These are phyloP conservation scores for Drosophila demipolita DNA, from an alignment of 2,888 invertebrate genomes.

Conservation along the genomic window DNA sequence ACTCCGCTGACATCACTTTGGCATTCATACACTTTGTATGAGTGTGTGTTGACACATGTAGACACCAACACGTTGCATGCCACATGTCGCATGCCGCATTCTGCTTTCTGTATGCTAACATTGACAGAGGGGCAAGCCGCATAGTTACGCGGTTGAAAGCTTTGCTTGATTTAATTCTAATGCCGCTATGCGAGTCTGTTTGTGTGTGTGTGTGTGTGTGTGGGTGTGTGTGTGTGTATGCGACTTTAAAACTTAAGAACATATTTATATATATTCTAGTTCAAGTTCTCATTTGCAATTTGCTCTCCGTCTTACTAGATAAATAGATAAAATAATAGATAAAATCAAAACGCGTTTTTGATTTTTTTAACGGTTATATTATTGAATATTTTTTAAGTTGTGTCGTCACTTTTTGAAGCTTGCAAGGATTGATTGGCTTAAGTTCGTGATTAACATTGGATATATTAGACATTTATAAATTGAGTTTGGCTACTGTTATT, in stretches of 20 bases:
- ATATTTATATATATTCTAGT: slow-evolving; percentile 63
- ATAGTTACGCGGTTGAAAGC: slow-evolving; percentile 61
- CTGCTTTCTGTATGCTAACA: slow-evolving; percentile 15
- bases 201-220: slow-evolving; percentile 3
- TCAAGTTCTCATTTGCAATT: slow-evolving; percentile 64
- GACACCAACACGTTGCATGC: slow-evolving; percentile 6
- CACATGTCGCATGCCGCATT: neutral
- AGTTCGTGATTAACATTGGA: neutral
- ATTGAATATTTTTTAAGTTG: neutral
- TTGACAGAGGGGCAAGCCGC: slow-evolving; percentile 33
- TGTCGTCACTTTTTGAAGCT: neutral
- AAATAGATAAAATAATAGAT: neutral
- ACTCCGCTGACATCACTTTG: neutral
- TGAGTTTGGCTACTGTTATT: slow-evolving; percentile 24
- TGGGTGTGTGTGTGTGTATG: slow-evolving; percentile 9
- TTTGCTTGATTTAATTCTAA: slow-evolving; percentile 51
- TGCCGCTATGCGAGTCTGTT: slow-evolving; percentile 8
- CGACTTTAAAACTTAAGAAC: slow-evolving; percentile 55
- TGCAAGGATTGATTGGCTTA: neutral
- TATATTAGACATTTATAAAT: neutral
- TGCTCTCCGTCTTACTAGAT: slow-evolving; percentile 2
- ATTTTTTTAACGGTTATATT: neutral
- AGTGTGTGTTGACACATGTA: slow-evolving; percentile 19
- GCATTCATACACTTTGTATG: slow-evolving; percentile 7
- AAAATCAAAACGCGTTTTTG: neutral